Base-by-base conservation (phyloP, 2,113 vertebrate genomes). In the Motacilla alba region DNA sequence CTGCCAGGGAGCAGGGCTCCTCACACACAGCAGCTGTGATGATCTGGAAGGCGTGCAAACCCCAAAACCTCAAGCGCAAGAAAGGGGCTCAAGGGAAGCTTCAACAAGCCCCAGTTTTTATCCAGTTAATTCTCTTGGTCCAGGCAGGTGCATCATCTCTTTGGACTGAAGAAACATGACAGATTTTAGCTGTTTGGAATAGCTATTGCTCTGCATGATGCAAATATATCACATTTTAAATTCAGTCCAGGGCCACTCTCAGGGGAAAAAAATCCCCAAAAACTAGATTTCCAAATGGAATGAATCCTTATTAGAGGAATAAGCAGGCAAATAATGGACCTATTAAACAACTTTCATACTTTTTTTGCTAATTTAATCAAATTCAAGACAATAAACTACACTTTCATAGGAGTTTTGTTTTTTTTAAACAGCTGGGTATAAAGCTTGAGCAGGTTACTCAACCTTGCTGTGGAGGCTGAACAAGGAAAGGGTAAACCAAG, bases 11-110 rank as follows among this genome's bases (percentile, higher is more conserved):
- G 58, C 19, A 27, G 21, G 31, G 35, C 2, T 72, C 26, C 76
- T 72, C n/a, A 3, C 10, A 6, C 2, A 18, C 3, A 28, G 33
- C 4, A 33, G 6, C 1, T 37, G 26, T 6, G 27, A 15, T 37
- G 13, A 31, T 18, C 27, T 15, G 74, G 19, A 55, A 52, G 46
- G 31, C 9, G 11, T 2, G 20, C 30, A 47, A 39, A 84, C 23
- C 28, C 35, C 17, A 1, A 10, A 60, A 50, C 24, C 30, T 46
- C 2, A 1, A 80, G 41, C 50, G 55, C 13, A 7, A 53, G 14
- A 15, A 50, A 37, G 13, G 41, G 24, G n/a, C 39, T 41, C 52
- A 20, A 68, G 23, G 55, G 30, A 53, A 79, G 30, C 12, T 59
- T 30, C 52, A 46, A 14, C 58, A 41, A 9, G 23, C 35, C 52